Evolutionary conservation across 2,113 vertebrate genomes (phyloP).

Genomic region (Onychorhynchus coronatus): DNA sequence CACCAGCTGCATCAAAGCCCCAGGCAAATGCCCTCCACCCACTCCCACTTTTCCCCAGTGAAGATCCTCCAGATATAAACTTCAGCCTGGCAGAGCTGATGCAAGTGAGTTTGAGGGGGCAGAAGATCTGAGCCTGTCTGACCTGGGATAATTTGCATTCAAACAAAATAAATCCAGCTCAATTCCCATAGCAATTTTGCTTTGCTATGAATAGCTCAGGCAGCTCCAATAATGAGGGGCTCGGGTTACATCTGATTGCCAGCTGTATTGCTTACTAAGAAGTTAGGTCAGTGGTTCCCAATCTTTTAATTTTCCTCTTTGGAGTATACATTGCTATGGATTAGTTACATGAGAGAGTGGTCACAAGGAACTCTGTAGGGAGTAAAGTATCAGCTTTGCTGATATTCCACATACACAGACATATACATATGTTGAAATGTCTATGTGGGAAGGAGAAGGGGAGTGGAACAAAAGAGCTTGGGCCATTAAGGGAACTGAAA

Average conservation of each 20-base stretch:
- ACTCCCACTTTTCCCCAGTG: not conserved
- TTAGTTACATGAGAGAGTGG: conserved; percentile 64
- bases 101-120: conserved; percentile 40
- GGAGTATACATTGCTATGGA: conserved; percentile 48
- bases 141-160: conserved; percentile 57
- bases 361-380: conserved; percentile 41
- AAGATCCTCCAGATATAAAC: not conserved
- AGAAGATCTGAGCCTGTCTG: conserved; percentile 58
- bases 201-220: conserved; percentile 58
- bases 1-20: not conserved
- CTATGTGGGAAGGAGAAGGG: conserved; percentile 42
- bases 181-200: conserved; percentile 61
- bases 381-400: conserved; percentile 56
- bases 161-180: conserved; percentile 59
- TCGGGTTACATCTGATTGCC: conserved; percentile 61
- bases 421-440: conserved; percentile 48
- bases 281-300: conserved; percentile 64
- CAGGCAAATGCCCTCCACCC: not conserved
- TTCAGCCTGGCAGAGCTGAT: conserved; percentile 1
- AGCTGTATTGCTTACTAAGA: conserved; percentile 63
- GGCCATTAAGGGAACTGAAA: conserved; percentile 16
- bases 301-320: conserved; percentile 60
- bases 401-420: conserved; percentile 52
- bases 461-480: conserved; percentile 24
- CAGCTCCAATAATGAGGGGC: conserved; percentile 45